Percentiles rank a stretch among this genome's conserved stretches.
Evolutionary conservation across 2,888 invertebrate species (phyloP).

Genomic region (Baccha elongata): DNA sequence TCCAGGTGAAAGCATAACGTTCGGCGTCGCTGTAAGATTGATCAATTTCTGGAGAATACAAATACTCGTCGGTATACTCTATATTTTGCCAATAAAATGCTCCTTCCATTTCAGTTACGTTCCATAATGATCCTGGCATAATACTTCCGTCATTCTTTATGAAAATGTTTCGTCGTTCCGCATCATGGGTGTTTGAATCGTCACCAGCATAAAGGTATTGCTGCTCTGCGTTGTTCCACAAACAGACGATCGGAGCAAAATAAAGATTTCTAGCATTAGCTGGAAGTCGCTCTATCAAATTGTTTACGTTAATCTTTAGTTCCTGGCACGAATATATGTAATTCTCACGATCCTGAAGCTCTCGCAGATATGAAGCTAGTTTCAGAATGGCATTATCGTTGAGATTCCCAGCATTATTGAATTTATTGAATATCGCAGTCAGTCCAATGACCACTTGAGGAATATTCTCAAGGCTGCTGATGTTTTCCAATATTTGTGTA

Average conservation of each 20-base stretch:
- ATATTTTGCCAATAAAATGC: constrained; percentile 28
- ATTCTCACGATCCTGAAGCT: constrained; percentile 17
- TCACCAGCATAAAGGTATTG: constrained; percentile 40
- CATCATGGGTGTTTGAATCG: background rate
- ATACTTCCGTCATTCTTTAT: background rate
- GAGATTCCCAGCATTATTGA: constrained; percentile 31
- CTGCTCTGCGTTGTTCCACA: constrained; percentile 43
- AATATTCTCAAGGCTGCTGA: constrained; percentile 27
- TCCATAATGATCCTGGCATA: constrained; percentile 24
- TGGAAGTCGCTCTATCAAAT: constrained; percentile 33
- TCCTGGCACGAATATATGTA: background rate
- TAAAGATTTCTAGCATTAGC: constrained; percentile 35
- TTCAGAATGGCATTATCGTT: constrained; percentile 33
- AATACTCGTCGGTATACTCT: constrained; percentile 26
- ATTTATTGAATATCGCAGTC: constrained; percentile 37
- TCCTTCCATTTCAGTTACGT: constrained; percentile 9
- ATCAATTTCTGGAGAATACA: constrained; percentile 18
- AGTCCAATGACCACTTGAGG: constrained; percentile 33
- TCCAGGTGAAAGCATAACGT: constrained; percentile 39
- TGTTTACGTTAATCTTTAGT: constrained; percentile 9
- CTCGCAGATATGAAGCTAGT: constrained; percentile 23
- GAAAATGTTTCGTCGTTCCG: background rate
- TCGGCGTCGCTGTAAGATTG: constrained; percentile 8
- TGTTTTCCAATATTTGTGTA: constrained; percentile 23
- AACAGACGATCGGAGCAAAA: constrained; percentile 28